Evolutionary conservation across 2,113 vertebrate species (phyloP).

Genomic region (Apus apus): DNA sequence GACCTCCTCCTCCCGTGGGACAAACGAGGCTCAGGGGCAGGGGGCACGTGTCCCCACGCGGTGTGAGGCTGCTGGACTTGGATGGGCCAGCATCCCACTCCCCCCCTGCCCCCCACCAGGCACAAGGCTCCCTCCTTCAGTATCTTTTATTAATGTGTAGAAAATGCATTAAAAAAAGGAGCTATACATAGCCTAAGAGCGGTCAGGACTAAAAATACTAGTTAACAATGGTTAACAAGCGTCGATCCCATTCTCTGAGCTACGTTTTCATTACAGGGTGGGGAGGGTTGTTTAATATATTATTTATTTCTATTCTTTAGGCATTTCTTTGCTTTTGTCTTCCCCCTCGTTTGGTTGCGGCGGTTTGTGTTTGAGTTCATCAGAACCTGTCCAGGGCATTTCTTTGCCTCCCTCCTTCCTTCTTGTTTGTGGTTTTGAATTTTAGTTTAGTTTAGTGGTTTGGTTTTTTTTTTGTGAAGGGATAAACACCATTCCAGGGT

Average conservation of each 20-base stretch:
- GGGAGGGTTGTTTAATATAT: conserved; percentile 54
- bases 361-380: conserved; percentile 21
- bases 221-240: conserved; percentile 89
- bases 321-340: conserved; percentile 12
- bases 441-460: too few relatives aligned
- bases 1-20: not conserved
- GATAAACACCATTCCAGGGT: conserved; percentile 21
- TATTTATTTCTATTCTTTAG: conserved; percentile 62
- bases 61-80: not conserved
- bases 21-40: not conserved
- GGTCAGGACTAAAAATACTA: conserved; percentile 91
- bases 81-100: accelerated
- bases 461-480: not conserved
- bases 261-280: conserved; percentile 55
- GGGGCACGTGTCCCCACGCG: accelerated
- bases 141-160: conserved; percentile 99
- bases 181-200: conserved; percentile 92
- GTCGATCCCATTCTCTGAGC: conserved; percentile 80
- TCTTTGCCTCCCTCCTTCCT: not conserved
- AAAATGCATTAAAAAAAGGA: conserved; percentile 99
- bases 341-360: not conserved
- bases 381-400: not conserved
- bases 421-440: not conserved
- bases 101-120: not conserved
- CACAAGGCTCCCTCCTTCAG: conserved; percentile 67